Evolutionary conservation across 2,113 vertebrate genomes (phyloP).

Genomic region (Apodemus speciosus): DNA sequence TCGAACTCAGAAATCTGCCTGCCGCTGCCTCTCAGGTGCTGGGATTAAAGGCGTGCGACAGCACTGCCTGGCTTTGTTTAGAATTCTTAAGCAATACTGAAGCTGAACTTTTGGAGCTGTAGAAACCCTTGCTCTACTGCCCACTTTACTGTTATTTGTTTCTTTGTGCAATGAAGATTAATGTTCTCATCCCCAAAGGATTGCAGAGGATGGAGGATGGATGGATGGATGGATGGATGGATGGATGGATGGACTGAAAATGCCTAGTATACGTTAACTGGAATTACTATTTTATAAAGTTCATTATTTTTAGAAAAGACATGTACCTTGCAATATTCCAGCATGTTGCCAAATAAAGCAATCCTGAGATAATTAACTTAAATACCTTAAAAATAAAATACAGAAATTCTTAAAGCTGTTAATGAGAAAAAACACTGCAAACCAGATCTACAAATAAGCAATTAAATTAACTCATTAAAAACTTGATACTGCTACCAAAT

Average conservation of each 20-base stretch:
- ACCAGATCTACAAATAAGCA: too few relatives aligned
- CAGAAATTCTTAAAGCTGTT: too few relatives aligned
- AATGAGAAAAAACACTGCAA: too few relatives aligned
- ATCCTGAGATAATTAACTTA: too few relatives aligned
- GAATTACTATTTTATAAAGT: neutral
- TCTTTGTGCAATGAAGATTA: neutral
- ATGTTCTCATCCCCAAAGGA: neutral
- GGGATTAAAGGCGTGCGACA: too few relatives aligned
- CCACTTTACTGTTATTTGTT: neutral
- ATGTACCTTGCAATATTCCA: neutral
- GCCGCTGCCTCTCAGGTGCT: too few relatives aligned
- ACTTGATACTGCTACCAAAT: slow-evolving; percentile 13
- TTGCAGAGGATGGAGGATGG: neutral
- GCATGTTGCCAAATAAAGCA: neutral
- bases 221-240: too few relatives aligned
- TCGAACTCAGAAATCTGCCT: too few relatives aligned
- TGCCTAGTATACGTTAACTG: neutral
- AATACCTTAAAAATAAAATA: too few relatives aligned
- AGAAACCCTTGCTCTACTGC: neutral
- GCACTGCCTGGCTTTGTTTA: too few relatives aligned
- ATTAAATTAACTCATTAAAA: neutral
- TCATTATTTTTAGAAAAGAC: neutral
- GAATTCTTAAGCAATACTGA: neutral
- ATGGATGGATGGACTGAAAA: neutral
- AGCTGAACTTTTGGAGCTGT: neutral